phyloP scores from a whole-genome alignment of 2,888 invertebrate genomes.

The Yponomeuta plumbellus region DNA sequence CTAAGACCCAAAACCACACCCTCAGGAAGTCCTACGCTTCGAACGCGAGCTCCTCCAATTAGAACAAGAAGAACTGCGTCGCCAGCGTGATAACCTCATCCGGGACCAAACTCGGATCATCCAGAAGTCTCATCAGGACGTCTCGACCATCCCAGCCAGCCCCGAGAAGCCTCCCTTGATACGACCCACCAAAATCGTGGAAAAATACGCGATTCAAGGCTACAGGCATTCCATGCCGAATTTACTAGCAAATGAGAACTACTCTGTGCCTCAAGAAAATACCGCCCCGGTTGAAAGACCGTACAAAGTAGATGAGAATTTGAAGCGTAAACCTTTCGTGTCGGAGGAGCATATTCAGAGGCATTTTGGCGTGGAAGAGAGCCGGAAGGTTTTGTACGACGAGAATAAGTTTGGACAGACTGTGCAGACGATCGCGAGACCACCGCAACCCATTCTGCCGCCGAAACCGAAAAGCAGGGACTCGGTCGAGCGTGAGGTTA shows the following conservation, averaged over 20 bases:
- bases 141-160: constrained; percentile 52
- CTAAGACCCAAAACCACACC: constrained; percentile 23
- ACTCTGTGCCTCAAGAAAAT: constrained; percentile 41
- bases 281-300: constrained; percentile 44
- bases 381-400: constrained; percentile 55
- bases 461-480: constrained; percentile 63
- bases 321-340: constrained; percentile 61
- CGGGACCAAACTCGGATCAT: constrained; percentile 79
- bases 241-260: constrained; percentile 53
- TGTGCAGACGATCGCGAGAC: constrained; percentile 31
- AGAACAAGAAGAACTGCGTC: constrained; percentile 85
- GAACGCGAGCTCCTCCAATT: constrained; percentile 86
- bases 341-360: constrained; percentile 67
- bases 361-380: constrained; percentile 67
- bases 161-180: constrained; percentile 55
- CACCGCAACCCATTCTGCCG: constrained; percentile 49
- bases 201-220: constrained; percentile 36
- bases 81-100: constrained; percentile 83
- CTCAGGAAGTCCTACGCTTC: constrained; percentile 84
- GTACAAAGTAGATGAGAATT: constrained; percentile 20
- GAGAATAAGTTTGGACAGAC: constrained; percentile 36
- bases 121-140: constrained; percentile 80
- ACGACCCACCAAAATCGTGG: constrained; percentile 20
- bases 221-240: constrained; percentile 73
- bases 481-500: constrained; percentile 66